Evolutionary conservation across 2,797 vertebrate genomes (phyloP).

Genomic region (Delichon dasypus): DNA sequence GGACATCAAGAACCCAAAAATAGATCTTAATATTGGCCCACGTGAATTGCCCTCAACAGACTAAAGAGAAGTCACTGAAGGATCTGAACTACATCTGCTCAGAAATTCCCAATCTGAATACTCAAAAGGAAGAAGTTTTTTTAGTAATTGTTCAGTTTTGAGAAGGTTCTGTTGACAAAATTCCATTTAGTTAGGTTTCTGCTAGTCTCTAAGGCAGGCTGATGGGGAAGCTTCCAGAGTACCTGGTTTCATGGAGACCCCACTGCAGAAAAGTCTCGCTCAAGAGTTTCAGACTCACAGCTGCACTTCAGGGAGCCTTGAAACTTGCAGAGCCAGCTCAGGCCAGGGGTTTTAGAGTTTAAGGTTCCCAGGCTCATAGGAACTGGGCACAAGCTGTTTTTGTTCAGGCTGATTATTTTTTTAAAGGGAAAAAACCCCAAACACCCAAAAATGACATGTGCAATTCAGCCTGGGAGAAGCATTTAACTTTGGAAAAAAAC

Average conservation of each 20-base stretch:
- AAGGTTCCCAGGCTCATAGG: not conserved
- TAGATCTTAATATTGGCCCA: not conserved
- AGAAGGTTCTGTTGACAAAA: not conserved
- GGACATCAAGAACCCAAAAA: not conserved
- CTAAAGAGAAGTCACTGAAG: not conserved
- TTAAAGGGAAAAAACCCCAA: rapidly evolving
- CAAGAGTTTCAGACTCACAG: not conserved
- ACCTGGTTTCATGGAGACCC: not conserved
- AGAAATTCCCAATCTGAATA: not conserved
- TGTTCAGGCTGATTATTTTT: not conserved
- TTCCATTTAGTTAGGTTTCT: not conserved
- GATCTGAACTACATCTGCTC: not conserved
- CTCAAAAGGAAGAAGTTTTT: not conserved
- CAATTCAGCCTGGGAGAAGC: not conserved
- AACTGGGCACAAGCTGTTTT: not conserved
- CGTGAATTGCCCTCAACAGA: not conserved
- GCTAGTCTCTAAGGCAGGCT: not conserved
- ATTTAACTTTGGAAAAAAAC: not conserved
- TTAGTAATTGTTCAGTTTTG: not conserved
- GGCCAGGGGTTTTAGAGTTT: not conserved
- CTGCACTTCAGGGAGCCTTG: not conserved
- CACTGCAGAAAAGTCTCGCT: not conserved
- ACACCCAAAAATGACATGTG: not conserved
- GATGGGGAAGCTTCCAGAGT: not conserved
- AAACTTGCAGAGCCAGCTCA: not conserved